phyloP scores from a whole-genome alignment of 2,113 vertebrate species.

The Xenopus tropicalis region DNA sequence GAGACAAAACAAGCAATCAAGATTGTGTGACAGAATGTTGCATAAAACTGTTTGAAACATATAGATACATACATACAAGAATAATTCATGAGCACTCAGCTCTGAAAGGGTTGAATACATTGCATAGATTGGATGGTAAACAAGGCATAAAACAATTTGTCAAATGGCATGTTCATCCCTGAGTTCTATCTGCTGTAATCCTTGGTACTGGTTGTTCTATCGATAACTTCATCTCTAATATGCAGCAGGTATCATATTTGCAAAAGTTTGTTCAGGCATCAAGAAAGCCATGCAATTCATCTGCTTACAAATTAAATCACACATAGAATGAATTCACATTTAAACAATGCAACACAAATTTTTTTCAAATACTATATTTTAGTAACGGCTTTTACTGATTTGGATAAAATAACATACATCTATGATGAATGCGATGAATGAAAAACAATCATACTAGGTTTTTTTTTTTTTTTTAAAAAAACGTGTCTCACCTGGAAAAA shows the following conservation, averaged over 20 bases:
- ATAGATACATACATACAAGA: neutral
- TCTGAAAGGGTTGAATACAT: neutral
- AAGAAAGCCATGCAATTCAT: neutral
- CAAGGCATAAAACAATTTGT: neutral
- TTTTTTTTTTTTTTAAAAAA: too few relatives aligned
- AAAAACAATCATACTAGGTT: too few relatives aligned
- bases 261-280: neutral
- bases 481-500: too few relatives aligned
- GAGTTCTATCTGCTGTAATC: slow-evolving; percentile 22
- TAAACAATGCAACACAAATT: too few relatives aligned
- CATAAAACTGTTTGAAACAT: neutral
- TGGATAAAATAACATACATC: too few relatives aligned
- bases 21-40: neutral
- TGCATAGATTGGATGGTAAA: slow-evolving; percentile 24
- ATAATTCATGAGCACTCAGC: neutral
- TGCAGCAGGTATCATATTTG: neutral
- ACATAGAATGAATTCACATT: too few relatives aligned
- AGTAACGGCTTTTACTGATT: too few relatives aligned
- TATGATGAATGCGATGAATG: too few relatives aligned
- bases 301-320: neutral
- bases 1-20: neutral
- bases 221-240: neutral
- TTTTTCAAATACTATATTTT: too few relatives aligned
- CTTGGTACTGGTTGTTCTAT: neutral
- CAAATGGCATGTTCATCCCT: slow-evolving; percentile 23